These are phyloP conservation scores for Ephestia elutella DNA, from an alignment of 1,140 invertebrate species.

Conservation along the genomic window DNA sequence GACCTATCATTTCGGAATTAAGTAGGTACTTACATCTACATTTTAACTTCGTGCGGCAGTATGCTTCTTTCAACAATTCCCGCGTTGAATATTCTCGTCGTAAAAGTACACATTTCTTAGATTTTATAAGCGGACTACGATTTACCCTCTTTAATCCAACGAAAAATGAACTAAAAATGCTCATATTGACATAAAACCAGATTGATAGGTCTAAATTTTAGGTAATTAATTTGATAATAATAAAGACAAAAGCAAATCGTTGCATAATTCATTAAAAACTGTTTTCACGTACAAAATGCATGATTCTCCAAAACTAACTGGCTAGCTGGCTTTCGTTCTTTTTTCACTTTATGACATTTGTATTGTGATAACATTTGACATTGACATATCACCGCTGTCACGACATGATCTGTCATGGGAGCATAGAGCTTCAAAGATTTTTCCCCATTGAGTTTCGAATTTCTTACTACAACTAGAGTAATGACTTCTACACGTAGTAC, in stretches of 20 bases:
- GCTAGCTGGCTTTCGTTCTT: not conserved
- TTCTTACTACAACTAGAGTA: no score
- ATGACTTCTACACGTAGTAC: no score
- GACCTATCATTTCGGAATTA: no score
- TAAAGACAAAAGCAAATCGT: conserved; percentile 25
- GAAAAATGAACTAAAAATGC: conserved; percentile 31
- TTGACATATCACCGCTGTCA: no score
- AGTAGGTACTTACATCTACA: conserved; percentile 74
- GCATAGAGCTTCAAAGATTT: no score
- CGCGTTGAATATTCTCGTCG: conserved; percentile 48
- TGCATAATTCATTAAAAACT: conserved; percentile 30
- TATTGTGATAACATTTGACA: no score
- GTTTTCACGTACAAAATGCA: not conserved
- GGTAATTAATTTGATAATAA: conserved; percentile 9
- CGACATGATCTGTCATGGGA: no score
- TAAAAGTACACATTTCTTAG: conserved; percentile 23
- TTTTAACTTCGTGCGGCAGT: conserved; percentile 68
- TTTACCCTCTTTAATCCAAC: conserved; percentile 38
- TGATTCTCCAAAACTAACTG: not conserved
- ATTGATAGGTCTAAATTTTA: not conserved
- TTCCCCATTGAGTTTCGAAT: no score
- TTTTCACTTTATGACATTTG: no score
- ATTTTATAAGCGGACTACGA: conserved; percentile 32
- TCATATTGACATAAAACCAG: conserved; percentile 32
- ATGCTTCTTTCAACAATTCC: conserved; percentile 69